Evolutionary conservation across 2,888 invertebrate species (phyloP).

Genomic region (Diarsia mendica): DNA sequence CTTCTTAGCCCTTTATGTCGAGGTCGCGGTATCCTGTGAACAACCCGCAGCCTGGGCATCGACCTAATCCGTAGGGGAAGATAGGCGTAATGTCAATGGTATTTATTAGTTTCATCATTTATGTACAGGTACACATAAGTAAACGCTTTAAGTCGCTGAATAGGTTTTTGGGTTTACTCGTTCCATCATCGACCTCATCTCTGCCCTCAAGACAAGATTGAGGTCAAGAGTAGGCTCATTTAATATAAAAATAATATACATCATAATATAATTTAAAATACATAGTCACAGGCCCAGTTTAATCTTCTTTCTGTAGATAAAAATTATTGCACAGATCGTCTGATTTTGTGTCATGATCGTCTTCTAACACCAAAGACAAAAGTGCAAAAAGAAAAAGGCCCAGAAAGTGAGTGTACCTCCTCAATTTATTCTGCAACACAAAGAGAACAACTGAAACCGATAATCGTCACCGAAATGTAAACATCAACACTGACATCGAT

Average conservation of each 20-base stretch:
- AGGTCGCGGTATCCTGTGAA: too few relatives aligned
- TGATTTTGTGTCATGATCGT: neutral
- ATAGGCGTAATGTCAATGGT: neutral
- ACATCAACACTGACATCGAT: slow-evolving; percentile 55
- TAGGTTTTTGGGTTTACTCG: too few relatives aligned
- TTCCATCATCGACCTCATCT: too few relatives aligned
- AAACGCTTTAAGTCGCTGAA: too few relatives aligned
- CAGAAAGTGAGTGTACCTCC: neutral
- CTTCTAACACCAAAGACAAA: neutral
- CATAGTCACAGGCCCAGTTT: neutral
- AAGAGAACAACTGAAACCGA: slow-evolving; percentile 25
- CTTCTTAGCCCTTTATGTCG: too few relatives aligned
- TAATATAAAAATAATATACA: neutral
- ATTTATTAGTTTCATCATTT: neutral
- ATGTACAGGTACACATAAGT: neutral
- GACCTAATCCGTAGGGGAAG: neutral
- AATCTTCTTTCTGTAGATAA: neutral
- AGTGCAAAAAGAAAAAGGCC: neutral
- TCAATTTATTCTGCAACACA: neutral
- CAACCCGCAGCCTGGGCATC: neutral
- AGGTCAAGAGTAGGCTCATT: too few relatives aligned
- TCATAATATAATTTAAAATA: neutral
- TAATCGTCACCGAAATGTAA: slow-evolving; percentile 48
- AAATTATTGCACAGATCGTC: neutral
- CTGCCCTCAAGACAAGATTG: too few relatives aligned